phyloP scores from a whole-genome alignment of 2,888 invertebrate genomes.

The Craniophora ligustri region DNA sequence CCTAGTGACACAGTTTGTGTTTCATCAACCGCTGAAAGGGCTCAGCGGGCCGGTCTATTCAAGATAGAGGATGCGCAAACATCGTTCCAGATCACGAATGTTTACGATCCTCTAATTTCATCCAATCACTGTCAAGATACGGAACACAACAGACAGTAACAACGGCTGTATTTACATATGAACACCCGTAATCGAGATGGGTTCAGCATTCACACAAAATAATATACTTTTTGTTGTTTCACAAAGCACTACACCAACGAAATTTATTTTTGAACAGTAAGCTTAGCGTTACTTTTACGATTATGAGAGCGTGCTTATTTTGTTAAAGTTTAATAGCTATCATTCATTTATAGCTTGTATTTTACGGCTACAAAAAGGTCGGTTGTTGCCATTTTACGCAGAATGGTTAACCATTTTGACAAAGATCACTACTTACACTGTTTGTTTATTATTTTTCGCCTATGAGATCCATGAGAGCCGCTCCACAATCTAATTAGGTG shows the following conservation, averaged over 20 bases:
- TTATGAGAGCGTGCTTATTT: constrained; percentile 22
- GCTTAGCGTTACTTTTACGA: constrained; percentile 27
- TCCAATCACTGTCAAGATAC: constrained; percentile 74
- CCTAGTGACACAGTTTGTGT: constrained; percentile 84
- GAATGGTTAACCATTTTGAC: constrained; percentile 51
- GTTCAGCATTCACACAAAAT: constrained; percentile 9
- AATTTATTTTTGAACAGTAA: constrained; percentile 26
- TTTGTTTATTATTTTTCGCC: constrained; percentile 78
- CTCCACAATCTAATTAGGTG: constrained; percentile 82
- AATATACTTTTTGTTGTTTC: constrained; percentile 3
- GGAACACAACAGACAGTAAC: constrained; percentile 34
- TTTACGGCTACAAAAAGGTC: constrained; percentile 46
- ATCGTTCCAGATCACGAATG: constrained; percentile 70
- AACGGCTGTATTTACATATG: constrained; percentile 34
- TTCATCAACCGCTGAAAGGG: constrained; percentile 82
- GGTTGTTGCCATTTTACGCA: constrained; percentile 42
- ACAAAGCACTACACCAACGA: neutral
- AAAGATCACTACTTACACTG: constrained; percentile 70
- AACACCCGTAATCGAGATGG: constrained; percentile 11
- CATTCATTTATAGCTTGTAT: constrained; percentile 32
- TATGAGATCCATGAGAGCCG: constrained; percentile 77
- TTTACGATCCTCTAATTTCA: constrained; percentile 76
- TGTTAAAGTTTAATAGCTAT: constrained; percentile 45
- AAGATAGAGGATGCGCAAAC: constrained; percentile 73
- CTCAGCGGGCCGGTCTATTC: constrained; percentile 66